Conservation (phyloP, 2,888 invertebrate genomes). For the Chymomyza amoena region DNA sequence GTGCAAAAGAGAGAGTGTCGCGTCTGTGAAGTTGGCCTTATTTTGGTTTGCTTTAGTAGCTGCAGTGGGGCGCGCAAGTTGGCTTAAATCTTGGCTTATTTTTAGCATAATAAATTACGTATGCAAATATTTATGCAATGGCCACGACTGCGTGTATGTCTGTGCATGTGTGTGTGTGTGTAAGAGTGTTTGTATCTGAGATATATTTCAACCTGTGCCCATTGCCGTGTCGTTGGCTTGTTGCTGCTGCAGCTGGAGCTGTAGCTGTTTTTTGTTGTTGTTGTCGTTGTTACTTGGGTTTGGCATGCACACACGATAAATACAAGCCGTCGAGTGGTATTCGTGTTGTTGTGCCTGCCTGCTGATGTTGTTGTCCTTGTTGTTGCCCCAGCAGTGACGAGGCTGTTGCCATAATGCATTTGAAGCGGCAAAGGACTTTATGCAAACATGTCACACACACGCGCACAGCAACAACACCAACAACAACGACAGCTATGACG, state of each 20-base stretch:
- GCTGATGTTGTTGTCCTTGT: constrained; percentile 2
- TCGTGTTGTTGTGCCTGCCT: constrained; percentile 38
- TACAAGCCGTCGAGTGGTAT: constrained; percentile 52
- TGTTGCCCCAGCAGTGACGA: not conserved
- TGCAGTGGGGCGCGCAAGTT: constrained; percentile 1
- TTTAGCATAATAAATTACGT: constrained; percentile 76
- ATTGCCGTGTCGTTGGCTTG: constrained; percentile 10
- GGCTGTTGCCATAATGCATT: constrained; percentile 67
- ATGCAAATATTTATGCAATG: constrained; percentile 75
- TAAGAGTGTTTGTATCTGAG: constrained; percentile 16
- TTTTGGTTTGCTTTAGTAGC: constrained; percentile 39
- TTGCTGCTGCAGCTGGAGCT: not conserved
- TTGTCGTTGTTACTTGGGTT: constrained; percentile 21
- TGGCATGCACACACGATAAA: constrained; percentile 28
- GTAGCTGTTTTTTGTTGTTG: not conserved
- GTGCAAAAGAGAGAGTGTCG: constrained; percentile 3
- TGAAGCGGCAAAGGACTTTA: constrained; percentile 48
- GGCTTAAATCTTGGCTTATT: constrained; percentile 77
- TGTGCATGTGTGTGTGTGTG: constrained; percentile 29
- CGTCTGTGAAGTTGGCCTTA: constrained; percentile 61
- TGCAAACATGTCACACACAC: constrained; percentile 51
- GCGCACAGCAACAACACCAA: constrained; percentile 12
- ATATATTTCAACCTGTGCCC: constrained; percentile 39
- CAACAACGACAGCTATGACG: not conserved
- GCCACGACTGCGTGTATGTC: constrained; percentile 13